Evolutionary conservation across 2,113 vertebrate species (phyloP).

Genomic region (Etia nguti): DNA sequence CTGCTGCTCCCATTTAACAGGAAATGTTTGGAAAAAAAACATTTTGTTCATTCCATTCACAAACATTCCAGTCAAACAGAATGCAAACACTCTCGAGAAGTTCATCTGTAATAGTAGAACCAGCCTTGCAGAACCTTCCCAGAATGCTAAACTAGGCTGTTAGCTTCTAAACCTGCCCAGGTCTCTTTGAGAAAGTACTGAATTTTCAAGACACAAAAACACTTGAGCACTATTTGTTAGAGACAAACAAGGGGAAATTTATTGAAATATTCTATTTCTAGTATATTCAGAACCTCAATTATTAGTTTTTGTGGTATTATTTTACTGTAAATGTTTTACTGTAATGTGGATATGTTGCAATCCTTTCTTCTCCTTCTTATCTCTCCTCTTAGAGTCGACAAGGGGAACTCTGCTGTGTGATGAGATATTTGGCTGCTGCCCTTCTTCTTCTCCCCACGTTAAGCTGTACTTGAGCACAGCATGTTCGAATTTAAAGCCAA

Average conservation of each 20-base stretch:
- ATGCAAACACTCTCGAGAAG: not conserved
- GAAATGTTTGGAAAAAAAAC: not conserved
- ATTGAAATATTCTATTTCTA: not conserved
- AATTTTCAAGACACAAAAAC: no score
- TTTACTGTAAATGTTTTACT: not conserved
- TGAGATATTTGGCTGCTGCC: not conserved
- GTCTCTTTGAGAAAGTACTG: not conserved
- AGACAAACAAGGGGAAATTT: not conserved
- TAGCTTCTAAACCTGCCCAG: not conserved
- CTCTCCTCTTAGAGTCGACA: constrained; percentile 30
- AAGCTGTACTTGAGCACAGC: constrained; percentile 7
- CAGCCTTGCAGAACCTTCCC: not conserved
- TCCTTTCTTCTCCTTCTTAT: not conserved
- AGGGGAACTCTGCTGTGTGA: constrained; percentile 47
- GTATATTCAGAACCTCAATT: not conserved
- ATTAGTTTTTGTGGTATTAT: not conserved
- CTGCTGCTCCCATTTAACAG: not conserved
- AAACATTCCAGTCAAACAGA: not conserved
- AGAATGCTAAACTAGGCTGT: not conserved
- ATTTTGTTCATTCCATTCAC: not conserved
- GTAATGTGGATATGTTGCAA: not conserved
- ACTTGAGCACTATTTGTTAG: no score
- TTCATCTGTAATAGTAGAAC: not conserved
- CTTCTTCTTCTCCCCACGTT: not conserved
- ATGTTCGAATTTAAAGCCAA: not conserved